These are phyloP conservation scores for Manis crassicaudata DNA, from an alignment of 2,797 vertebrate species.

Conservation along the genomic window DNA sequence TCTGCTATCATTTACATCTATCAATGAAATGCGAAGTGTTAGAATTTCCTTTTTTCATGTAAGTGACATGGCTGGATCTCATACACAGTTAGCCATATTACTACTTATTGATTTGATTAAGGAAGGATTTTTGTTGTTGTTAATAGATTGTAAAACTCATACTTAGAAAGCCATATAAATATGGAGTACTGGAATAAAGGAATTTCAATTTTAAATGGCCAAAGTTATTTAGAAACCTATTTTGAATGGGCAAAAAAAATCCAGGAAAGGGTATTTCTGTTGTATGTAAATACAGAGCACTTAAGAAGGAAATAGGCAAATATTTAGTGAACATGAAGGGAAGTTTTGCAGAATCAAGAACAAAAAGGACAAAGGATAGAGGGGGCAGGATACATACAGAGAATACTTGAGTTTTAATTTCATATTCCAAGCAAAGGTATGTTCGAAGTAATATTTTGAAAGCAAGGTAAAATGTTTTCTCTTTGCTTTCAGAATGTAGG, in stretches of 20 bases:
- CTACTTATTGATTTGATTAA: conserved; percentile 38
- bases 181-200: not conserved
- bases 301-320: not conserved
- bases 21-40: not conserved
- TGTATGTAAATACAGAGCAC: not conserved
- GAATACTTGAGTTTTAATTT: not conserved
- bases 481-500: not conserved
- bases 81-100: not conserved
- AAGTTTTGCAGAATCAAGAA: not conserved
- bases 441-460: conserved; percentile 40
- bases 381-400: not conserved
- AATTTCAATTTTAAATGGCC: conserved; percentile 43
- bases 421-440: conserved; percentile 1
- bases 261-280: not conserved
- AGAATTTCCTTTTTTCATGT: not conserved
- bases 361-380: not conserved
- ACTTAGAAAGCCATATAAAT: conserved; percentile 1
- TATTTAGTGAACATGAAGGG: not conserved
- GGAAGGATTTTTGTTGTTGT: not conserved
- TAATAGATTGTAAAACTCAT: conserved; percentile 34
- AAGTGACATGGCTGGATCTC: not conserved
- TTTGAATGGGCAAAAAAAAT: not conserved
- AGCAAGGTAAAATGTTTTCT: conserved; percentile 30
- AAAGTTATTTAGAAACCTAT: not conserved
- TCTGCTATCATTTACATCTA: not conserved